A percentile compares a stretch with the other conserved stretches of the same genome.
Evolutionary conservation across 2,113 vertebrate genomes (phyloP).

Genomic region (Pelecanoides urinatrix): DNA sequence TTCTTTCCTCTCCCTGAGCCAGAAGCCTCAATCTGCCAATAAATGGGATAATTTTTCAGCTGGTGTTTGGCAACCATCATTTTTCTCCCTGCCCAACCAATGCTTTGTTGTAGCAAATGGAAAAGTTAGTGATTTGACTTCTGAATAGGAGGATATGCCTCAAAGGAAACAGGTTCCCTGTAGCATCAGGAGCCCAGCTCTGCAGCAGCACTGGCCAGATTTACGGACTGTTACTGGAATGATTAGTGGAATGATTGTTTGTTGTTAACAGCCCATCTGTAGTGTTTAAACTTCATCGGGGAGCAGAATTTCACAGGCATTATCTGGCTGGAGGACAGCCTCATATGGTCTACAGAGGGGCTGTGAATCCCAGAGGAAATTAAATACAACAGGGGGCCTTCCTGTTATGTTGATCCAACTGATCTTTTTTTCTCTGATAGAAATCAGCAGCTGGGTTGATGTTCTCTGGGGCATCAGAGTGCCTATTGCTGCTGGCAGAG

Average conservation of each 20-base stretch:
- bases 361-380: slow-evolving; percentile 62
- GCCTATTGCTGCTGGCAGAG: slow-evolving; percentile 28
- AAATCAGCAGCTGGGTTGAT: slow-evolving; percentile 43
- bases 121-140: slow-evolving; percentile 52
- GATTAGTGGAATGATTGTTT: slow-evolving; percentile 62
- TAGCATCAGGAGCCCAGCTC: slow-evolving; percentile 11
- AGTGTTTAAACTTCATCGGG: slow-evolving; percentile 56
- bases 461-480: not conserved
- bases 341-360: slow-evolving; percentile 57
- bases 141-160: slow-evolving; percentile 43
- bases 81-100: slow-evolving; percentile 49
- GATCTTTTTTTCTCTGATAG: slow-evolving; percentile 30
- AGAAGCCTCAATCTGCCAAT: slow-evolving; percentile 51
- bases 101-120: slow-evolving; percentile 54
- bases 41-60: slow-evolving; percentile 62
- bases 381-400: slow-evolving; percentile 62
- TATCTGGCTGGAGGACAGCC: slow-evolving; percentile 41
- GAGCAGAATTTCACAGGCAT: slow-evolving; percentile 53
- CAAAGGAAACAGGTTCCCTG: slow-evolving; percentile 50
- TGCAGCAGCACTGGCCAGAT: slow-evolving; percentile 11
- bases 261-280: slow-evolving; percentile 62
- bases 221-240: slow-evolving; percentile 53
- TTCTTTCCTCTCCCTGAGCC: slow-evolving; percentile 55
- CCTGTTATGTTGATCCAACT: slow-evolving; percentile 52
- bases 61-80: slow-evolving; percentile 42